These are phyloP conservation scores for Tetrao urogallus DNA, from an alignment of 2,113 vertebrate genomes.

Conservation along the genomic window DNA sequence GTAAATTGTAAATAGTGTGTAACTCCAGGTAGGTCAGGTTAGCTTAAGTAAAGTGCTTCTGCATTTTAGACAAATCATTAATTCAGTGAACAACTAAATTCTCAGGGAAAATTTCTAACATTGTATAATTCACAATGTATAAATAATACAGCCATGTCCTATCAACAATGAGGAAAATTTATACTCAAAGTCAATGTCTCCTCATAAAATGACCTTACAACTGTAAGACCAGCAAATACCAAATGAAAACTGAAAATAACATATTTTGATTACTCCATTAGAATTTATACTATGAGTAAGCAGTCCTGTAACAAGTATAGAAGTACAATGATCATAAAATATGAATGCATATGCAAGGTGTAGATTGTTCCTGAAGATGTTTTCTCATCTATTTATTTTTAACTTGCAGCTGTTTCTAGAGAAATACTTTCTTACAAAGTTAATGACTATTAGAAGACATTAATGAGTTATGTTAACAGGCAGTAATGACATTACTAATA, in stretches of 20 bases:
- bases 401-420: background rate
- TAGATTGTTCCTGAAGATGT: background rate
- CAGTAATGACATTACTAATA: background rate
- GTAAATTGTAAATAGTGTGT: background rate
- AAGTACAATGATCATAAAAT: background rate
- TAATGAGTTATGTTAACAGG: constrained; percentile 1
- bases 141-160: background rate
- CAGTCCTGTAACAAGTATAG: background rate
- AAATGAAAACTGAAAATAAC: background rate
- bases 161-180: background rate
- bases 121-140: background rate
- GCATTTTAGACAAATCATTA: background rate
- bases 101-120: background rate
- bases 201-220: background rate
- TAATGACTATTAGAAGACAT: constrained; percentile 13
- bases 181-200: background rate
- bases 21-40: background rate
- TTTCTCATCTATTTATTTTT: constrained; percentile 23
- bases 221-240: background rate
- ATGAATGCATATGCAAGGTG: background rate
- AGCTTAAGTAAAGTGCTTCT: background rate
- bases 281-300: background rate
- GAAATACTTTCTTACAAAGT: background rate
- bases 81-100: background rate
- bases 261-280: background rate